These are phyloP conservation scores for Girardinus metallicus DNA, from an alignment of 2,797 vertebrate species.

Conservation along the genomic window DNA sequence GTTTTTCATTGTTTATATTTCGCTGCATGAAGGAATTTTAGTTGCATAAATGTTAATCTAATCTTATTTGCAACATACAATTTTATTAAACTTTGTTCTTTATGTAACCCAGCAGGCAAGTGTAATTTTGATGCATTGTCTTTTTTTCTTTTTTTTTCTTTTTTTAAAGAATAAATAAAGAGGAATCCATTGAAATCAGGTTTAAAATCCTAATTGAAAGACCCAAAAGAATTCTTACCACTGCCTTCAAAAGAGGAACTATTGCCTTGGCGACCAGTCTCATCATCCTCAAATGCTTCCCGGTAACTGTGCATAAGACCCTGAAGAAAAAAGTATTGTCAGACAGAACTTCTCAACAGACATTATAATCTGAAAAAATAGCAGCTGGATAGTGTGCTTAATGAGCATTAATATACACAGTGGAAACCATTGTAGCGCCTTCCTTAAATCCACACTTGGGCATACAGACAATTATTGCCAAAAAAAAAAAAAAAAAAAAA, in stretches of 20 bases:
- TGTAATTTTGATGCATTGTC: background rate
- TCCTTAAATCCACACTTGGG: background rate
- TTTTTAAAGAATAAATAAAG: background rate
- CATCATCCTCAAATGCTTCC: slow-evolving; percentile 90
- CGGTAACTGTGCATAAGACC: slow-evolving; percentile 91
- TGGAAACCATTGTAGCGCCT: background rate
- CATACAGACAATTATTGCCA: background rate
- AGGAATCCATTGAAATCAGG: background rate
- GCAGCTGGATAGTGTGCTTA: too few relatives aligned
- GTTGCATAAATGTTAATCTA: background rate
- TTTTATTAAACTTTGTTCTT: background rate
- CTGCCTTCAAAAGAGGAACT: slow-evolving; percentile 79
- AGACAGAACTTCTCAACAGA: background rate
- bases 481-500: too few relatives aligned
- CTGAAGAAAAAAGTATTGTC: slow-evolving; percentile 43
- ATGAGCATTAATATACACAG: too few relatives aligned
- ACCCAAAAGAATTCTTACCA: slow-evolving; percentile 86
- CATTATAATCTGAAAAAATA: background rate
- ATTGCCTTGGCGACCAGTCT: slow-evolving; percentile 78
- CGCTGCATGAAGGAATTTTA: background rate
- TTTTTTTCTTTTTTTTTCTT: background rate
- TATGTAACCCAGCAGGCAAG: background rate
- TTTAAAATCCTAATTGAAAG: slow-evolving; percentile 75
- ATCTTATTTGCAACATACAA: background rate
- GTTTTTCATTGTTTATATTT: background rate